A percentile compares a stretch with the other conserved stretches of the same genome.
Conservation (phyloP, 2,888 invertebrate species). For the Stegana nigrithorax region DNA sequence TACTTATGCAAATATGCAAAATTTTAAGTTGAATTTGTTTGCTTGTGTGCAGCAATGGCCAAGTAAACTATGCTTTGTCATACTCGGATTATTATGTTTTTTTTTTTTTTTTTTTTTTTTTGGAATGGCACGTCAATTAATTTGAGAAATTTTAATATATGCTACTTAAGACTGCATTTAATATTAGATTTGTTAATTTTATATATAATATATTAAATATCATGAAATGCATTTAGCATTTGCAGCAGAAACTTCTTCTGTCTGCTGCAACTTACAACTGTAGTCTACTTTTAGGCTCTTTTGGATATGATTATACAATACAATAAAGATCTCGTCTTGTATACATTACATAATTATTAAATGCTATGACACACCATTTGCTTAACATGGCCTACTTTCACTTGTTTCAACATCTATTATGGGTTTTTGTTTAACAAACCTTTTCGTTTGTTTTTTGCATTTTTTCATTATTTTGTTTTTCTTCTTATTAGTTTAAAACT, state of each 20-base stretch:
- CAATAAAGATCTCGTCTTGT: constrained; percentile 19
- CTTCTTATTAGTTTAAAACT: constrained; percentile 43
- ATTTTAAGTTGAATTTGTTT: not conserved
- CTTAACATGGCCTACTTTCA: constrained; percentile 54
- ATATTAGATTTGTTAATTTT: no score
- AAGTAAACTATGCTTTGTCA: constrained; percentile 35
- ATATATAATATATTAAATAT: not conserved
- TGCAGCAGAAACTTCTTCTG: not conserved
- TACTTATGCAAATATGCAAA: not conserved
- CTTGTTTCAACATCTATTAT: not conserved
- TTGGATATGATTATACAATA: constrained; percentile 50
- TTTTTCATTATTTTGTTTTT: not conserved
- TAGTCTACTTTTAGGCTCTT: constrained; percentile 56
- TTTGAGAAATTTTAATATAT: not conserved
- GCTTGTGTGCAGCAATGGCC: constrained; percentile 21
- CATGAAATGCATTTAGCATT: not conserved
- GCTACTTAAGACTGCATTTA: not conserved
- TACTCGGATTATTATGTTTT: not conserved
- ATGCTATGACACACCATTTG: constrained; percentile 65
- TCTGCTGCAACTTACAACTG: constrained; percentile 25
- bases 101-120: constrained; percentile 11
- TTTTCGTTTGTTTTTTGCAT: not conserved
- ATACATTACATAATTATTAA: constrained; percentile 37
- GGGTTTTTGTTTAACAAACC: not conserved
- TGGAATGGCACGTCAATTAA: constrained; percentile 63